Conservation (phyloP, 1,140 invertebrate species). For the Drosophila parvula region DNA sequence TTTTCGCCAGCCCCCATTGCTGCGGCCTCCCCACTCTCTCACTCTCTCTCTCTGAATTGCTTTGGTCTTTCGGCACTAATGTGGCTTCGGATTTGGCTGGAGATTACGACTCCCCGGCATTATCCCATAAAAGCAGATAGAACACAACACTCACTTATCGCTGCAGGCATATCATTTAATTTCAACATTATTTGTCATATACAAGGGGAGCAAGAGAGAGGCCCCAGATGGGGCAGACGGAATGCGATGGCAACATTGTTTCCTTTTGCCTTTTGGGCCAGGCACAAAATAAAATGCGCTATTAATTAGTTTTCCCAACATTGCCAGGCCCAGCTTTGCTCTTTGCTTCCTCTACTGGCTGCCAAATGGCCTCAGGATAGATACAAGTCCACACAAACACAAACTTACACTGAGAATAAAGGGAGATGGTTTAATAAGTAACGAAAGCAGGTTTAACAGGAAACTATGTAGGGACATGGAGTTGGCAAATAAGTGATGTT, state of each 20-base stretch:
- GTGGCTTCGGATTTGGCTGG: conserved; percentile 60
- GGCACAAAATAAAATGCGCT: conserved; percentile 77
- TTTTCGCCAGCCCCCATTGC: background rate
- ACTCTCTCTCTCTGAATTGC: conserved; percentile 5
- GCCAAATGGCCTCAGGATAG: conserved; percentile 60
- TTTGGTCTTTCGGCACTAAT: conserved; percentile 54
- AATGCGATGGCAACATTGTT: conserved; percentile 7
- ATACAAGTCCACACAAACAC: conserved; percentile 61
- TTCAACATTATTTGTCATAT: conserved; percentile 80
- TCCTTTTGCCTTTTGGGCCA: conserved; percentile 39
- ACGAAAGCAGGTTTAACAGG: background rate
- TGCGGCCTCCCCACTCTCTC: background rate
- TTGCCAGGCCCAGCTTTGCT: conserved; percentile 24
- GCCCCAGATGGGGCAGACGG: no score
- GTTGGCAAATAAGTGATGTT: no score
- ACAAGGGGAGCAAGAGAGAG: conserved; percentile 8
- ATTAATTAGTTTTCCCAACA: conserved; percentile 80
- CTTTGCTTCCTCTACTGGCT: conserved; percentile 14
- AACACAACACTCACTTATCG: conserved; percentile 63
- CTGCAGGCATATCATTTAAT: conserved; percentile 76
- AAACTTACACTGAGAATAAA: conserved; percentile 27
- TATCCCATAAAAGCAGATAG: conserved; percentile 49
- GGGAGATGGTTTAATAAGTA: no score
- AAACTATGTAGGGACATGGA: no score
- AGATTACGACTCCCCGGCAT: conserved; percentile 34